Conservation (phyloP, 2,888 invertebrate genomes). For the Coleophora deauratella region DNA sequence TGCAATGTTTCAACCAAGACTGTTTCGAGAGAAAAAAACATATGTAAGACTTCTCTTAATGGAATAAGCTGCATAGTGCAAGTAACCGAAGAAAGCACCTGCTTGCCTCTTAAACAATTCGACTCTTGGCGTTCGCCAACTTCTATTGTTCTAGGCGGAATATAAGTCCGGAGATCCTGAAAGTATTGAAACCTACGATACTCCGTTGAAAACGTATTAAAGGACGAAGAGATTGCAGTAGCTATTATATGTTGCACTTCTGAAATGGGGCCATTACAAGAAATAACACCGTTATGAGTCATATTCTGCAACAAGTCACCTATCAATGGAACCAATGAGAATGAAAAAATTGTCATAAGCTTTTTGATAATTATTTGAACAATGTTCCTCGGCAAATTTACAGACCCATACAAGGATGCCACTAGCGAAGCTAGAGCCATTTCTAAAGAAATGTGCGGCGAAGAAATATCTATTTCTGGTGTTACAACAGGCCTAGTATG, state of each 20-base stretch:
- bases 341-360: neutral
- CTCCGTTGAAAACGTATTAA: neutral
- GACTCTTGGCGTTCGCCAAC: slow-evolving; percentile 1
- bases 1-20: slow-evolving; percentile 2
- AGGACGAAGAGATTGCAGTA: neutral
- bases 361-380: slow-evolving; percentile 3
- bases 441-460: neutral
- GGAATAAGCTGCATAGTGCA: neutral
- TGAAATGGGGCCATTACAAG: too few relatives aligned
- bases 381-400: slow-evolving; percentile 8
- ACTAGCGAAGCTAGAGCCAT: neutral
- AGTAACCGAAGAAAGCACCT: neutral
- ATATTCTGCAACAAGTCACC: neutral
- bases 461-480: neutral
- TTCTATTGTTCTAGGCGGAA: neutral
- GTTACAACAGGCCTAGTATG: too few relatives aligned
- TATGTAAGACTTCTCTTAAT: neutral
- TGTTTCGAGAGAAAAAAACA: neutral
- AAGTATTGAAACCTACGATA: neutral
- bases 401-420: slow-evolving; percentile 8
- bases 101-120: neutral
- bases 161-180: neutral
- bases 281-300: too few relatives aligned
- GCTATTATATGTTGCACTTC: neutral
- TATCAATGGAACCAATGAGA: neutral